Conservation (phyloP, 2,888 invertebrate genomes). For the Neria commutata region DNA sequence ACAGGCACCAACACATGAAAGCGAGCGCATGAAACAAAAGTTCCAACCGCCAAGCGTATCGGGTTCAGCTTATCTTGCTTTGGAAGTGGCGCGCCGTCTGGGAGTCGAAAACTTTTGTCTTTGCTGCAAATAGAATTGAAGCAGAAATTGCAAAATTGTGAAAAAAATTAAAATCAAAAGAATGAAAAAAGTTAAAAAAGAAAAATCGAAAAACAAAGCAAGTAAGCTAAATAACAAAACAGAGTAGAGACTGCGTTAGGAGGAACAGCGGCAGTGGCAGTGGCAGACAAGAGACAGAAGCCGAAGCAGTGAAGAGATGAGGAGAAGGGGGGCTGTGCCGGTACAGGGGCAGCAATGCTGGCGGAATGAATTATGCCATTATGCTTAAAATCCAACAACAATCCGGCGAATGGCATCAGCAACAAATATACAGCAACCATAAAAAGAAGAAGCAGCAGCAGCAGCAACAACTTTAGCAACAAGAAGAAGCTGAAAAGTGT, state of each 20-base stretch:
- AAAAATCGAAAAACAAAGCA: too few species aligned
- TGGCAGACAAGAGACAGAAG: slow-evolving; percentile 27
- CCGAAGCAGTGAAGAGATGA: slow-evolving; percentile 11
- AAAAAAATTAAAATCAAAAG: slow-evolving; percentile 36
- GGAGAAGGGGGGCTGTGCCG: background rate
- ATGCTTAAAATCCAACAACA: slow-evolving; percentile 49
- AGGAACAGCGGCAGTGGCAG: background rate
- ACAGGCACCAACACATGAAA: background rate
- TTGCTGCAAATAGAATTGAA: slow-evolving; percentile 32
- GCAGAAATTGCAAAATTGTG: slow-evolving; percentile 15
- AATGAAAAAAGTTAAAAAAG: slow-evolving; percentile 8
- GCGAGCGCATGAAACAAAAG: background rate
- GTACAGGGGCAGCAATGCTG: slow-evolving; percentile 15
- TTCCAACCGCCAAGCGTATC: slow-evolving; percentile 41
- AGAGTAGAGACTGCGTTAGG: too few species aligned
- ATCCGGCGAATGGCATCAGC: slow-evolving; percentile 46
- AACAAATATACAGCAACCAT: slow-evolving; percentile 27
- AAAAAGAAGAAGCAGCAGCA: slow-evolving; percentile 17
- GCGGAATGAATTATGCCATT: slow-evolving; percentile 51
- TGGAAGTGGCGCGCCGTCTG: slow-evolving; percentile 50
- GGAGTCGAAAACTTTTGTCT: slow-evolving; percentile 49
- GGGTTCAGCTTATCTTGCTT: slow-evolving; percentile 52
- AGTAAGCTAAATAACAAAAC: background rate
- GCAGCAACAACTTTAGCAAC: slow-evolving; percentile 19
- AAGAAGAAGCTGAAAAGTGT: slow-evolving; percentile 19